phyloP scores from a whole-genome alignment of 2,113 vertebrate species.

The Labeo catla region DNA sequence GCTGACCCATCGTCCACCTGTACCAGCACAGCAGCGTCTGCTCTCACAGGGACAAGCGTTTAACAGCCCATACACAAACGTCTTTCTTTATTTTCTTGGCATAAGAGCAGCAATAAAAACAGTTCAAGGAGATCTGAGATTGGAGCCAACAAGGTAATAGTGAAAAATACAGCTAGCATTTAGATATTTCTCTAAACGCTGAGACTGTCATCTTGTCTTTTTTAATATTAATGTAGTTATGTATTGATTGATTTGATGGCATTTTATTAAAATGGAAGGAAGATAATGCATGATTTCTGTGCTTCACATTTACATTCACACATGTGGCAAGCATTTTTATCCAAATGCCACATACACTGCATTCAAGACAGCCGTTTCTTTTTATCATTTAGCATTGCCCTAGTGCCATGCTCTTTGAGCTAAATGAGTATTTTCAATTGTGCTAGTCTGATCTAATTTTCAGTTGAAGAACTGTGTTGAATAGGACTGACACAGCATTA shows the following conservation, averaged over 20 bases:
- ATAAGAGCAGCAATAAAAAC: neutral
- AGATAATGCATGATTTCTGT: neutral
- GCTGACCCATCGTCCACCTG: constrained; percentile 21
- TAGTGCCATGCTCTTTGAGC: neutral
- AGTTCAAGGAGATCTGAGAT: neutral
- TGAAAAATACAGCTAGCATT: neutral
- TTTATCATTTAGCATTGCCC: neutral
- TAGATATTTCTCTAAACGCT: neutral
- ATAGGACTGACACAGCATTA: neutral
- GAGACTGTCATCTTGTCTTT: neutral
- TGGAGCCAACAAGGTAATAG: neutral
- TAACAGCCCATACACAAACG: neutral
- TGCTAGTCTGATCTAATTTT: neutral
- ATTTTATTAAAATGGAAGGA: neutral
- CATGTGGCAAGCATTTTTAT: neutral
- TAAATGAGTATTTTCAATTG: neutral
- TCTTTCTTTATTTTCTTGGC: neutral
- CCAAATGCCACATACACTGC: neutral
- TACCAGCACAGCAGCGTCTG: neutral
- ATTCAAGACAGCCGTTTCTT: neutral
- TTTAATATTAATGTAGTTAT: neutral
- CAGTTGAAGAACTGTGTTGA: neutral
- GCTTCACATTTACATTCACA: neutral
- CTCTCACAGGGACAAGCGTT: neutral
- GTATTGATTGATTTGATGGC: neutral